Conservation (phyloP, 2,797 vertebrate species). For the Lutjanus campechanus region DNA sequence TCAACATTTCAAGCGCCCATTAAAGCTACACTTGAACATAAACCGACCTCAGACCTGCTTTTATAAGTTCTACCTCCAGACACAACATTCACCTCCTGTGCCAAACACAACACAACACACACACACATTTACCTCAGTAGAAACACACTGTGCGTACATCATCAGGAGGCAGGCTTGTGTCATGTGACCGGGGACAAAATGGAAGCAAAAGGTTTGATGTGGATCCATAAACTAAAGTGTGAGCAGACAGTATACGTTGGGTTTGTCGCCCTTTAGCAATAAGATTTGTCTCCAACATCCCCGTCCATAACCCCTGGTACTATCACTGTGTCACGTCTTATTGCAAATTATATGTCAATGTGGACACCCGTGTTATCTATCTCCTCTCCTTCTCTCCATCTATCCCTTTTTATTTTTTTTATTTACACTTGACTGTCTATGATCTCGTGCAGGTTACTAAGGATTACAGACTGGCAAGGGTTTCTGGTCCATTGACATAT, state of each 20-base stretch:
- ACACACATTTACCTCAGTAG: not conserved
- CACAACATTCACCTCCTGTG: constrained; percentile 4
- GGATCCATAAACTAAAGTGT: constrained; percentile 89
- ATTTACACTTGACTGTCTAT: constrained; percentile 86
- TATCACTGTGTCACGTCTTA: constrained; percentile 77
- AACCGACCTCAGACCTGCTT: constrained; percentile 23
- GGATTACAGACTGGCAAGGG: constrained; percentile 89
- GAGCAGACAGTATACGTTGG: constrained; percentile 67
- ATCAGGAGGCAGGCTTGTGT: constrained; percentile 11
- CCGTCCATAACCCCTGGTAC: constrained; percentile 70
- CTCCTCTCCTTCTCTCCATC: constrained; percentile 70
- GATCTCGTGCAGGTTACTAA: constrained; percentile 90
- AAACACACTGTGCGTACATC: not conserved
- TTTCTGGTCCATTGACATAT: constrained; percentile 90
- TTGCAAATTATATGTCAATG: constrained; percentile 85
- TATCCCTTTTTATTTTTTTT: constrained; percentile 59
- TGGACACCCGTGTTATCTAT: constrained; percentile 77
- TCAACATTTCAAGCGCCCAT: not conserved
- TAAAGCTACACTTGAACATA: not conserved
- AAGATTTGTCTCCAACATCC: constrained; percentile 58
- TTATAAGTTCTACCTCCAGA: constrained; percentile 30
- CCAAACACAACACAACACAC: not conserved
- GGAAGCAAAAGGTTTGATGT: constrained; percentile 46
- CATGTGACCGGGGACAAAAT: constrained; percentile 9
- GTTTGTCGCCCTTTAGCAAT: constrained; percentile 58